Conservation (phyloP, 2,797 vertebrate species). For the Halcyon smyrnensis region DNA sequence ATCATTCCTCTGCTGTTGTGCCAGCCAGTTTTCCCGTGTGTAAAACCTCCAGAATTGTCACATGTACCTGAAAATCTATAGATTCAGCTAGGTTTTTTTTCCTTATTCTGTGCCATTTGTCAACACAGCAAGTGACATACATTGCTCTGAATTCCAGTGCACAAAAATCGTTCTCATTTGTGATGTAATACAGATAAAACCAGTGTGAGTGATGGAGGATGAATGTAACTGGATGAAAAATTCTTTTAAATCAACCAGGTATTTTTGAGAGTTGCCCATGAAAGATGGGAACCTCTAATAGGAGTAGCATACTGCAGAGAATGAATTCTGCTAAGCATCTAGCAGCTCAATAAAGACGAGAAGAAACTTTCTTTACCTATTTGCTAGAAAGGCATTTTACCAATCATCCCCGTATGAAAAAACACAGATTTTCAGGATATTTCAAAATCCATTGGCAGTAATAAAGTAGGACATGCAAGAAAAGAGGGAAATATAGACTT, state of each 20-base stretch:
- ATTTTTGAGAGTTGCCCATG: background rate
- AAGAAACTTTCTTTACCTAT: background rate
- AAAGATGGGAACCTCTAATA: accelerated
- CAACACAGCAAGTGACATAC: accelerated
- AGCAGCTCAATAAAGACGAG: background rate
- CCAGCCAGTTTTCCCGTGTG: background rate
- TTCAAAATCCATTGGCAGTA: background rate
- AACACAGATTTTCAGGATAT: background rate
- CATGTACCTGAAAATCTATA: background rate
- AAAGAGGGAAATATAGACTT: background rate
- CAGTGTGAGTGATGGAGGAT: accelerated
- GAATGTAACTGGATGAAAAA: background rate
- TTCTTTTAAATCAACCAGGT: background rate
- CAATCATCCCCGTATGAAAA: background rate
- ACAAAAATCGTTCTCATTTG: background rate
- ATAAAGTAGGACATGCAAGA: background rate
- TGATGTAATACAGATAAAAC: background rate
- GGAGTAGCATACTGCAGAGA: background rate
- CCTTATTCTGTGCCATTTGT: background rate
- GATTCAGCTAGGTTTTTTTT: background rate
- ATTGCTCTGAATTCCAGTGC: accelerated
- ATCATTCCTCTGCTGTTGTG: background rate
- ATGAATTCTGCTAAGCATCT: background rate
- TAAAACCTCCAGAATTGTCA: background rate
- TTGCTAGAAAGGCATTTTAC: background rate